These are phyloP conservation scores for Scarus forsteni DNA, from an alignment of 2,797 vertebrate species.

Conservation along the genomic window DNA sequence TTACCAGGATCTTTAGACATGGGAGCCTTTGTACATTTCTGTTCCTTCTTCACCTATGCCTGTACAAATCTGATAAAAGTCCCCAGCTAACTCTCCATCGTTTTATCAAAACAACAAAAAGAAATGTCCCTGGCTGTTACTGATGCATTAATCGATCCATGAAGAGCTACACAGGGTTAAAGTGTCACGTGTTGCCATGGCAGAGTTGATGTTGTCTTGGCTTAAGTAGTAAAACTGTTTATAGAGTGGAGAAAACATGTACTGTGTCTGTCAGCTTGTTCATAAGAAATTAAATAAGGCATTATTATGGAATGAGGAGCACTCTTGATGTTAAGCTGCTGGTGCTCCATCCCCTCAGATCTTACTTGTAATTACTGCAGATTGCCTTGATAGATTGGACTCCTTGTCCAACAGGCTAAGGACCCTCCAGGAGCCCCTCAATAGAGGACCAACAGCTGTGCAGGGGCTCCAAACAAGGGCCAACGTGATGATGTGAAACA, in stretches of 20 bases:
- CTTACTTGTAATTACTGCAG: slow-evolving; percentile 49
- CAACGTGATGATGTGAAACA: background rate
- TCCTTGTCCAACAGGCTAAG: slow-evolving; percentile 22
- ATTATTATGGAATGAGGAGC: slow-evolving; percentile 52
- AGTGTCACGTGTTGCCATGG: slow-evolving; percentile 36
- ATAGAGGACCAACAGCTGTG: slow-evolving; percentile 31
- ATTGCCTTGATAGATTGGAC: slow-evolving; percentile 52
- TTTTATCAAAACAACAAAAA: too few species aligned
- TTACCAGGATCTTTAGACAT: background rate
- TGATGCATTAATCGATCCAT: background rate
- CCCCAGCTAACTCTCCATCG: too few species aligned
- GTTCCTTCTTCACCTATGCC: too few species aligned
- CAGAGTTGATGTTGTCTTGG: slow-evolving; percentile 8
- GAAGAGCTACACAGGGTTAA: slow-evolving; percentile 3
- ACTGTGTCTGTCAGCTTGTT: slow-evolving; percentile 33
- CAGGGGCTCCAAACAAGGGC: slow-evolving; percentile 1
- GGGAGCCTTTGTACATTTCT: too few species aligned
- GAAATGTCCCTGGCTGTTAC: background rate
- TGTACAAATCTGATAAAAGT: too few species aligned
- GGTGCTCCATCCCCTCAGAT: slow-evolving; percentile 14
- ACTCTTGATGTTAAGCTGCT: slow-evolving; percentile 32
- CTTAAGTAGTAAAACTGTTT: background rate
- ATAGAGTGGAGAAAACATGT: slow-evolving; percentile 7
- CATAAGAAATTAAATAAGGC: slow-evolving; percentile 31
- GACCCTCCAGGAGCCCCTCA: slow-evolving; percentile 17